Conservation (phyloP, 1,140 invertebrate species). For the Dendrolimus kikuchii region DNA sequence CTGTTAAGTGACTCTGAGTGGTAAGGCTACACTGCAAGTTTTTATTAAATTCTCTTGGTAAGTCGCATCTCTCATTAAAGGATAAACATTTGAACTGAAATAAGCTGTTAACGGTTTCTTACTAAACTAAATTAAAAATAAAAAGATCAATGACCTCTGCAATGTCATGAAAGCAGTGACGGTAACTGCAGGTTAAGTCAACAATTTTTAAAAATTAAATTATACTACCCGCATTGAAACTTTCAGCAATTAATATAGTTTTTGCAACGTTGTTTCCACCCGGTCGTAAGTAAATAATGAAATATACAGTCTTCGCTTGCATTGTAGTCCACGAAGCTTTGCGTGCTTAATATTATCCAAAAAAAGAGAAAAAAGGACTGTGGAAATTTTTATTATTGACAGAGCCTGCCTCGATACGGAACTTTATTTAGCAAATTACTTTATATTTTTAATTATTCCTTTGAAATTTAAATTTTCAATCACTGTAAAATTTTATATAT, state of each 20-base stretch:
- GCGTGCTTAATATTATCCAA: slow-evolving; percentile 56
- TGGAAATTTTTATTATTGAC: slow-evolving; percentile 59
- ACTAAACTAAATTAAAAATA: no score
- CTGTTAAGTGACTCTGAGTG: no score
- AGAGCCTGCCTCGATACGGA: slow-evolving; percentile 46
- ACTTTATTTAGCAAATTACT: slow-evolving; percentile 64
- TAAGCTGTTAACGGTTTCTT: no score
- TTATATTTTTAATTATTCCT: slow-evolving; percentile 25
- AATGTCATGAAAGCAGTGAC: neutral
- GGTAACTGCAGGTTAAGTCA: neutral
- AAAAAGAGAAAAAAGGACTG: slow-evolving; percentile 51
- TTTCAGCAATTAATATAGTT: slow-evolving; percentile 39
- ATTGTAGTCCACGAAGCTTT: slow-evolving; percentile 34
- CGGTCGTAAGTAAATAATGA: slow-evolving; percentile 40
- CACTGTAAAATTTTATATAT: no score
- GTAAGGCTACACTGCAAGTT: no score
- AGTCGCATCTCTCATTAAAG: no score
- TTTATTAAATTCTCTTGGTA: no score
- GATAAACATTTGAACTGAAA: no score
- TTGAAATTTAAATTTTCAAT: slow-evolving; percentile 10
- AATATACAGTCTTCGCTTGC: slow-evolving; percentile 35
- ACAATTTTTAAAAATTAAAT: slow-evolving; percentile 19
- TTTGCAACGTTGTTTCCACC: slow-evolving; percentile 36
- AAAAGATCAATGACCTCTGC: no score
- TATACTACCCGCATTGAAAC: slow-evolving; percentile 18